Evolutionary conservation across 2,888 invertebrate species (phyloP).

Genomic region (Eupithecia centaureata): DNA sequence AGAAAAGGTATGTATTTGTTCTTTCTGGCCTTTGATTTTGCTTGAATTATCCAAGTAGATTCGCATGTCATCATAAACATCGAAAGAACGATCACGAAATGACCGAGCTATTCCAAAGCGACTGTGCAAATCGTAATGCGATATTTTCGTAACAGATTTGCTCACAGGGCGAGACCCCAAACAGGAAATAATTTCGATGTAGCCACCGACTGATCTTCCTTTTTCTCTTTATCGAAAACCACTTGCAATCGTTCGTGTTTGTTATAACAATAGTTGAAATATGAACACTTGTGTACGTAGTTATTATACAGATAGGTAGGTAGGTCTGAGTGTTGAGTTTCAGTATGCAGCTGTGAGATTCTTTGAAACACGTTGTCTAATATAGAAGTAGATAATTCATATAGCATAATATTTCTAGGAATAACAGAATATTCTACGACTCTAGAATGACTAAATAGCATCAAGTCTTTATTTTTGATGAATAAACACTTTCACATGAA

Average conservation of each 20-base stretch:
- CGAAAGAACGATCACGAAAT: too few relatives aligned
- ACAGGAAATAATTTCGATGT: constrained; percentile 78
- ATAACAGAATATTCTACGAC: background rate
- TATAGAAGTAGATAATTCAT: background rate
- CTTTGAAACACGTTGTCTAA: constrained; percentile 32
- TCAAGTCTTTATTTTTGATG: background rate
- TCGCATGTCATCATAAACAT: too few relatives aligned
- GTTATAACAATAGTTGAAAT: constrained; percentile 53
- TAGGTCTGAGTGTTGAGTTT: constrained; percentile 55
- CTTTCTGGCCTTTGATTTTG: too few relatives aligned
- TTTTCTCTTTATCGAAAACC: constrained; percentile 57
- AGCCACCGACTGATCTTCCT: constrained; percentile 64
- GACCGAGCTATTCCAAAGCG: constrained; percentile 30
- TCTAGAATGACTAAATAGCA: background rate
- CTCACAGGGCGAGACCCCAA: constrained; percentile 71
- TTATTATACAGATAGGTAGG: constrained; percentile 55
- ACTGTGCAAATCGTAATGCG: constrained; percentile 68
- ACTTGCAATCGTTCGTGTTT: constrained; percentile 57
- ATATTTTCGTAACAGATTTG: constrained; percentile 80
- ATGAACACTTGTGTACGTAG: constrained; percentile 60
- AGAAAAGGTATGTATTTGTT: too few relatives aligned
- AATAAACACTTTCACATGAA: background rate
- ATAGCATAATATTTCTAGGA: constrained; percentile 1
- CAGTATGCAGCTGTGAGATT: constrained; percentile 51
- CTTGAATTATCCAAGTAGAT: too few relatives aligned